Evolutionary conservation across 1,140 invertebrate species (phyloP), one percentile per base, ranked within the genome.

Genomic region (Druon quercuslanigerum): DNA sequence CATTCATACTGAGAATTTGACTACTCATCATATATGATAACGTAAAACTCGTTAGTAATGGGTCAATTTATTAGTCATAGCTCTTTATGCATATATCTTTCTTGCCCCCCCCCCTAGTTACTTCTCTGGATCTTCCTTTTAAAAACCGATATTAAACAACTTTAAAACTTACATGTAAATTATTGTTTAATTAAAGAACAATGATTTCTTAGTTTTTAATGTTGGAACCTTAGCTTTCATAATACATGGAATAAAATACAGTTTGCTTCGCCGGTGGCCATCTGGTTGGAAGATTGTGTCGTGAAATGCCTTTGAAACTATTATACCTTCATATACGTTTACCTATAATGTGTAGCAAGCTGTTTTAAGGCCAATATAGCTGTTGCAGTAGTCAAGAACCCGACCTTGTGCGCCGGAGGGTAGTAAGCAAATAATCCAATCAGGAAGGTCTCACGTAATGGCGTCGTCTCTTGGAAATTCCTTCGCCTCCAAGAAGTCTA

Each of bases 361-460:
- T 66, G 60, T 66, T 66, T 33, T 66, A 66, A 33, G 60, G 60
- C 60, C 60, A 66, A 66, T 66, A 66, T 40, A 66, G 14, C 60
- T 66, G 60, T 66, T 20, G 40, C 46, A 66, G 60, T 66, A 66
- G 40, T 75, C 50, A 70, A 19, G 57, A 70, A 75, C 50, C 73
- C 50, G 33, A 71, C 46, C 56, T 56, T 51, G 33, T 66, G 54
- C 25, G 78, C 56, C 76, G 50, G 78, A 78, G 77, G 73, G 77
- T 75, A 82, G 79, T 80, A 83, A 83, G 84, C 81, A 85, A 86
- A 86, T 86, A 86, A 86, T 86, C 80, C 81, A 86, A 86, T 86
- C 84, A 86, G 77, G 57, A n/a, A 73, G 74, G 40, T 51, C 13
- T 12, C 74, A 33, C 73, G 71, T 50, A 72, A 72, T 71, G 51